Evolutionary conservation across 2,888 invertebrate species (phyloP), one percentile per base, ranked within the genome.

Genomic region (Calliphora vomitoria): DNA sequence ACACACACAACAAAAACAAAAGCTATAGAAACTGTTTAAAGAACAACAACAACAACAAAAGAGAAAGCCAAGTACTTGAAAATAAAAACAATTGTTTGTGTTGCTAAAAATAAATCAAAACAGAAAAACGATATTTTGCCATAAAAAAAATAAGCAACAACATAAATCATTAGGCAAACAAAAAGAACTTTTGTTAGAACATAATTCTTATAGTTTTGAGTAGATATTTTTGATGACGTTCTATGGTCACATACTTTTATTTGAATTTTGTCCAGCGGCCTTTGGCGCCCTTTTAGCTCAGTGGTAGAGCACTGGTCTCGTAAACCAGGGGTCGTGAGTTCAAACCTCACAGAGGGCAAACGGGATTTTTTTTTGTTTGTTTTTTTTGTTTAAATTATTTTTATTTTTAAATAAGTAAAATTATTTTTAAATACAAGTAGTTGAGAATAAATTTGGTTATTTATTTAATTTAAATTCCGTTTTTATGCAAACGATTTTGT

Each of bases 291-390:
- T 91, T 91, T 91, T 91, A 92, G 92, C 91, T 92, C 91, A 92
- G 92, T 91, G 92, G 92, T 90, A 92, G 92, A 92, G 92, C 92
- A 91, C 91, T 91, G 92, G 91, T 92, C 92, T 92, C 91, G 91
- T 92, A 92, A 92, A 91, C 91, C 92, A 91, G 92, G 91, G 92
- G 92, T 92, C 92, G 91, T 91, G 92, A 92, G 92, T 91, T 92
- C 91, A 91, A 92, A 91, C 91, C 92, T 92, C 91, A 91, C 91
- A 91, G 91, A 91, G 91, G 91, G 92, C 91, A 91, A 82, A 0
- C 0, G 1, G 25, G n/a, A 18, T 44, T 58, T 38, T 55, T 60
- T 68, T 35, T 50, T 44, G n/a, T 64, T 72, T 35, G 69, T 78
- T 81, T 55, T 78, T 78, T 60, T 50, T 60, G 11, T 72, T 35